Conservation (phyloP, 2,888 invertebrate species). For the Hanleya hanleyi region DNA sequence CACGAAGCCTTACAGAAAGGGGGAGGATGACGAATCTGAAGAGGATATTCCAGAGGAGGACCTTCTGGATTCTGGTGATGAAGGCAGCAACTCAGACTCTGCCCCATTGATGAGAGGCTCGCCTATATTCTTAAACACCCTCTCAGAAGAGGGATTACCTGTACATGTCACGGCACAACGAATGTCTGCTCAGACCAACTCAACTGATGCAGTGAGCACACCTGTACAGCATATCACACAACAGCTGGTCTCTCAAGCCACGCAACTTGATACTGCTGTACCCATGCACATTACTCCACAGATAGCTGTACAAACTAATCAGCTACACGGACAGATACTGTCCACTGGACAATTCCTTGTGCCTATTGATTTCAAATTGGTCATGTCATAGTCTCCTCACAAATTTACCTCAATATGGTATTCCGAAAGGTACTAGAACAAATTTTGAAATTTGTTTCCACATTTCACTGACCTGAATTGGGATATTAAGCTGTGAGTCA, state of each 20-base stretch:
- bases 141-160: neutral
- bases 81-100: neutral
- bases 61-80: neutral
- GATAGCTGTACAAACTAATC: neutral
- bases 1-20: constrained; percentile 49
- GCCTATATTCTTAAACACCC: neutral
- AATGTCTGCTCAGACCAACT: neutral
- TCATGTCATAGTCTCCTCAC: no score
- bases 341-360: neutral
- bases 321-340: neutral
- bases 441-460: no score
- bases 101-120: neutral
- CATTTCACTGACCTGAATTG: no score
- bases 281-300: neutral
- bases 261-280: no score
- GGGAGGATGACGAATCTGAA: constrained; percentile 14
- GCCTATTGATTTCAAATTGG: neutral
- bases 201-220: no score
- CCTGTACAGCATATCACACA: no score
- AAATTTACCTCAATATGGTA: no score
- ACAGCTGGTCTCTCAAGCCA: no score
- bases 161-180: neutral
- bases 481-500: no score
- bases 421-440: no score
- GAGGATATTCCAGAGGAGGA: constrained; percentile 18